Conservation (phyloP, 2,888 invertebrate species). For the Drosophila birchii region DNA sequence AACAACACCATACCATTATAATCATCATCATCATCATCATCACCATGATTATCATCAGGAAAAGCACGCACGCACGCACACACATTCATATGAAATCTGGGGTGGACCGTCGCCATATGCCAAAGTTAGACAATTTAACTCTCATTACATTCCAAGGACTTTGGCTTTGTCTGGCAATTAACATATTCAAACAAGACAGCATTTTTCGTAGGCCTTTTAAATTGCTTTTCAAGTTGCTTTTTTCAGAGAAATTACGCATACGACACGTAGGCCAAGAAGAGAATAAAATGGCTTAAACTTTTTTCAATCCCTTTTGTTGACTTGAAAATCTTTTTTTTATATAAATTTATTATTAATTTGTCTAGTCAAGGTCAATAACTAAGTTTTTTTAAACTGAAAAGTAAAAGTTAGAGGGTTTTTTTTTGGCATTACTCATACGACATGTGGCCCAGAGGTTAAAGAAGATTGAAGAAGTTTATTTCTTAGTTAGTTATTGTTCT, state of each 20-base stretch:
- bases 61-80: slow-evolving; percentile 10
- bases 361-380: too few species aligned
- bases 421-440: background rate
- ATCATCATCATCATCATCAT: slow-evolving; percentile 69
- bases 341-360: background rate
- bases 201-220: slow-evolving; percentile 7
- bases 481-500: too few species aligned
- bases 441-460: background rate
- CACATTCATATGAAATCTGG: slow-evolving; percentile 28
- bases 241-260: slow-evolving; percentile 9
- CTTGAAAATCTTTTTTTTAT: background rate
- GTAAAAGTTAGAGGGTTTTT: background rate
- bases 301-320: background rate
- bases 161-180: slow-evolving; percentile 18
- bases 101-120: slow-evolving; percentile 28
- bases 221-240: background rate
- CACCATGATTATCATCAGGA: slow-evolving; percentile 41
- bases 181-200: slow-evolving; percentile 24
- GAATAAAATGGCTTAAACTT: background rate
- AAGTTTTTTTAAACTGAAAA: background rate
- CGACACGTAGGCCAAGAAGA: slow-evolving; percentile 6
- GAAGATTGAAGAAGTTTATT: too few species aligned
- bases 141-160: slow-evolving; percentile 21
- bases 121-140: slow-evolving; percentile 26
- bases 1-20: slow-evolving; percentile 44